Conservation (phyloP, 2,113 vertebrate species). For the Actinemys pallida region DNA sequence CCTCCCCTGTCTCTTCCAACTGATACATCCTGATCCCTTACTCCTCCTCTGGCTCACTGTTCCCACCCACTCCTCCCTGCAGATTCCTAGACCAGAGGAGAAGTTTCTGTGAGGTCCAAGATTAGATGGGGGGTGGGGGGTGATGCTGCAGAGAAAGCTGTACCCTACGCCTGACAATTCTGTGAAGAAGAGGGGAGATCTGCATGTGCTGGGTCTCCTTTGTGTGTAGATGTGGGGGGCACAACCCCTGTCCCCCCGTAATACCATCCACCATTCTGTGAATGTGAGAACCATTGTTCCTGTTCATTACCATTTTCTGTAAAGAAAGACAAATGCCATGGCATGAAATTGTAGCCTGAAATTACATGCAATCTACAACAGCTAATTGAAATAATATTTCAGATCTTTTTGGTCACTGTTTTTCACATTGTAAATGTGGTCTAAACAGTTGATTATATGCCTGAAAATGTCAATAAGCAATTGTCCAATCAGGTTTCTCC, state of each 20-base stretch:
- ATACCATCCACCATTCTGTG: background rate
- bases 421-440: accelerated
- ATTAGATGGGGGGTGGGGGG: background rate
- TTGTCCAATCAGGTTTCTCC: background rate
- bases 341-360: background rate
- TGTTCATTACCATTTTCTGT: background rate
- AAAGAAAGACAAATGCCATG: background rate
- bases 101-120: background rate
- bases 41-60: background rate
- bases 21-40: background rate
- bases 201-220: background rate
- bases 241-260: background rate
- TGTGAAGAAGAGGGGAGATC: background rate
- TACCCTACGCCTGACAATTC: background rate
- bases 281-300: background rate
- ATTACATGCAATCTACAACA: background rate
- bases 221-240: background rate
- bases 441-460: background rate
- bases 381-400: background rate
- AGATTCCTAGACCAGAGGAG: background rate
- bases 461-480: background rate
- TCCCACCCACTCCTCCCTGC: background rate
- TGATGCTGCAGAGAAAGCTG: background rate
- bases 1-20: background rate
- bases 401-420: background rate